phyloP scores from a whole-genome alignment of 2,888 invertebrate species.

The Drosophila cognata region DNA sequence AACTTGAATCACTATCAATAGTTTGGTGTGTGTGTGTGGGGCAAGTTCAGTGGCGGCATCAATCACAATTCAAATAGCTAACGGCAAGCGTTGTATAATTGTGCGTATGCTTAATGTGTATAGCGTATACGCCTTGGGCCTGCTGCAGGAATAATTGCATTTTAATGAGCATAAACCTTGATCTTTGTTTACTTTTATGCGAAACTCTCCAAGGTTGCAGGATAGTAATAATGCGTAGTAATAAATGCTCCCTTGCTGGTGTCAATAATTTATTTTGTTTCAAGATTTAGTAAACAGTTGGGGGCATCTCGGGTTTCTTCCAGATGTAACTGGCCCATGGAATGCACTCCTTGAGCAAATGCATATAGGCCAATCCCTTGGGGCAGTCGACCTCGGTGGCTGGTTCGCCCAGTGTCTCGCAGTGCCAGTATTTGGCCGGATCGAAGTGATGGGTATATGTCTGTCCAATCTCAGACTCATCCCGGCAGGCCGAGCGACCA shows the following conservation, averaged over 20 bases:
- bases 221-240: neutral
- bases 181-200: neutral
- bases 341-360: conserved; percentile 80
- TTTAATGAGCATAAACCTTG: neutral
- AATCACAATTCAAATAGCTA: conserved; percentile 27
- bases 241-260: neutral
- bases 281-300: conserved; percentile 71
- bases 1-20: conserved; percentile 33
- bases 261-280: conserved; percentile 8
- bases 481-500: conserved; percentile 82
- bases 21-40: conserved; percentile 21
- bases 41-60: conserved; percentile 73
- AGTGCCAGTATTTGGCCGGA: conserved; percentile 82
- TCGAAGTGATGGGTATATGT: conserved; percentile 82
- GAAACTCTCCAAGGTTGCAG: neutral
- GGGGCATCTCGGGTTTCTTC: conserved; percentile 81
- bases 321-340: conserved; percentile 83
- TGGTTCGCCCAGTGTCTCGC: conserved; percentile 65
- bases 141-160: conserved; percentile 4
- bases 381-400: conserved; percentile 77
- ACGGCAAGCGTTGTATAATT: conserved; percentile 24
- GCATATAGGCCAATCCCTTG: conserved; percentile 78
- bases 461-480: conserved; percentile 72
- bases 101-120: conserved; percentile 43
- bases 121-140: conserved; percentile 34